These are phyloP conservation scores for Palythoa heliodiscus DNA, from an alignment of 92 coral and sea anemone genomes.

Conservation along the genomic window DNA sequence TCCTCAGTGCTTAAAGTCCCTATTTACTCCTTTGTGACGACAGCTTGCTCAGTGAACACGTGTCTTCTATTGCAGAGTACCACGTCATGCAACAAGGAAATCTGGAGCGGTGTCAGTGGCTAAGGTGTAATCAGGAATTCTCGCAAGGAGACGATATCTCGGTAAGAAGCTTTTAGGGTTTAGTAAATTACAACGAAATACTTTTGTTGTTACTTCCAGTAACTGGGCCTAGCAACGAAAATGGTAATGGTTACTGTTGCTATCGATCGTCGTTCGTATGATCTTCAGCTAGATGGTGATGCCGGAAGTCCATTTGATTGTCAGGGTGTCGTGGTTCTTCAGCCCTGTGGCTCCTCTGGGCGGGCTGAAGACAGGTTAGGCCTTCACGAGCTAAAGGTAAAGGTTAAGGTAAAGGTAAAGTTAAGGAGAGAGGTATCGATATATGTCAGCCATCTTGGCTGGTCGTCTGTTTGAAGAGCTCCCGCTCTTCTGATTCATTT, in stretches of 20 bases:
- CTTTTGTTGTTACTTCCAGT: neutral
- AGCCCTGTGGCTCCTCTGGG: neutral
- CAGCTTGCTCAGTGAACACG: neutral
- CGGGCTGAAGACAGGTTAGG: too few species aligned
- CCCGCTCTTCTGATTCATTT: too few species aligned
- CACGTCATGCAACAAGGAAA: conserved; percentile 89
- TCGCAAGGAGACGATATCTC: conserved; percentile 72
- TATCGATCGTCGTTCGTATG: too few species aligned
- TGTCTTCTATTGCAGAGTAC: conserved; percentile 49
- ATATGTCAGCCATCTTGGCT: too few species aligned
- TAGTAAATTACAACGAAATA: neutral
- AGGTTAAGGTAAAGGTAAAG: too few species aligned
- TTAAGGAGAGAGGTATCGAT: too few species aligned
- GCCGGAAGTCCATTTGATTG: too few species aligned
- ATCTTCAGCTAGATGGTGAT: too few species aligned
- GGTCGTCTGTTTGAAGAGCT: too few species aligned
- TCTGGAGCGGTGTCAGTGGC: conserved; percentile 81
- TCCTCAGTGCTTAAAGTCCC: too few species aligned
- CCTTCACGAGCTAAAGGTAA: too few species aligned
- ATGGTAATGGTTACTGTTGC: neutral
- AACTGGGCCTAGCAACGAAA: neutral
- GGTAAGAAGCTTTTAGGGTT: conserved; percentile 44
- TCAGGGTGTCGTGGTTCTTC: too few species aligned
- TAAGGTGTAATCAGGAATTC: conserved; percentile 75
- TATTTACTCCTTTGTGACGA: neutral